Conservation (phyloP, 2,797 vertebrate genomes). For the Propithecus deckenii region DNA sequence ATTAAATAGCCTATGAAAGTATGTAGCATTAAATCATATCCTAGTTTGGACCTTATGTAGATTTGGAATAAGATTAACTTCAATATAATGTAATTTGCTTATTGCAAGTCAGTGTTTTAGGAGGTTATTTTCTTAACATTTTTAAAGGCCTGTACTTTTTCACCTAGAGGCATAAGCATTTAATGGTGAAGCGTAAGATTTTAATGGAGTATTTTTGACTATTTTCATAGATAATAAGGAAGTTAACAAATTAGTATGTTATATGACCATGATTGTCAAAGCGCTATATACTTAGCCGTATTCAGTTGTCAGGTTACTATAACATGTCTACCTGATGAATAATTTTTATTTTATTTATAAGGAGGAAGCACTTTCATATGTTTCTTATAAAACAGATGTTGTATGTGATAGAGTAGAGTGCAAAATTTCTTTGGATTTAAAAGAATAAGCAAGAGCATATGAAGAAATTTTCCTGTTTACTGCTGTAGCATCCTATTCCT, state of each 20-base stretch:
- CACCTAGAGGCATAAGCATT: background rate
- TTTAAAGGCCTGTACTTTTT: slow-evolving; percentile 7
- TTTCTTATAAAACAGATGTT: background rate
- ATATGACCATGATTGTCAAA: background rate
- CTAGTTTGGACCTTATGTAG: background rate
- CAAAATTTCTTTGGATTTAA: slow-evolving; percentile 15
- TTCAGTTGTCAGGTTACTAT: background rate
- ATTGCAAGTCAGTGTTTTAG: slow-evolving; percentile 27
- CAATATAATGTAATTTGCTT: slow-evolving; percentile 25
- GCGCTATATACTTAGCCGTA: background rate
- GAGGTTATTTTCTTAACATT: background rate
- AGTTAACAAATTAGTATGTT: background rate
- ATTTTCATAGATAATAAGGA: slow-evolving; percentile 2
- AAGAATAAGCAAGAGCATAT: background rate
- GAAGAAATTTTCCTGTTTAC: background rate
- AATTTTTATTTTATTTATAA: slow-evolving; percentile 21
- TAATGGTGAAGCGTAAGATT: slow-evolving; percentile 18
- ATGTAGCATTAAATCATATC: slow-evolving; percentile 1
- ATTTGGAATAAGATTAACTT: slow-evolving; percentile 37
- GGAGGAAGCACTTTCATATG: background rate
- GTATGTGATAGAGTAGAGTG: background rate
- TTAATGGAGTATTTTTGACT: background rate
- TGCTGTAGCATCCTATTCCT: background rate
- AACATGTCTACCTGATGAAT: background rate
- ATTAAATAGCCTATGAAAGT: background rate